A percentile compares a stretch with the other conserved stretches of the same genome.
Evolutionary conservation across 1,140 invertebrate species (phyloP).

Genomic region (Lepidurus packardi): DNA sequence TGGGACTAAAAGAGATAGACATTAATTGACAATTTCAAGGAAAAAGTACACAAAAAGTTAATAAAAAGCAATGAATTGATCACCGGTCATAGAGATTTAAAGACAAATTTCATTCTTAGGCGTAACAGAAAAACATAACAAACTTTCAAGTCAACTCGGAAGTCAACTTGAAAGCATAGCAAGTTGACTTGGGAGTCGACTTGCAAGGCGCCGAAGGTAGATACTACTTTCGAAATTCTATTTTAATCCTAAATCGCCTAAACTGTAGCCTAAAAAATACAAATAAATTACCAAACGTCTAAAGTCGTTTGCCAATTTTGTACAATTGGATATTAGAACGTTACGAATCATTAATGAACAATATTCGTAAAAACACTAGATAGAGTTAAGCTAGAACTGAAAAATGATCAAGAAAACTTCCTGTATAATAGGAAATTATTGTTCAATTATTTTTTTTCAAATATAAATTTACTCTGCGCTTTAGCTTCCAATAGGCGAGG

Average conservation of each 20-base stretch:
- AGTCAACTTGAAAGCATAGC: too few relatives aligned
- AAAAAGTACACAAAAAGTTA: background rate
- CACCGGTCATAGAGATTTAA: background rate
- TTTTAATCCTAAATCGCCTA: background rate
- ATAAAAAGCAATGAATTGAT: background rate
- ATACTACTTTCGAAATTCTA: too few relatives aligned
- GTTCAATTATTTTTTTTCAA: background rate
- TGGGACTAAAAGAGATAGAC: slow-evolving; percentile 51
- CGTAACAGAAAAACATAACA: too few relatives aligned
- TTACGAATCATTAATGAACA: too few relatives aligned
- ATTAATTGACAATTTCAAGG: background rate
- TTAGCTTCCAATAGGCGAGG: slow-evolving; percentile 93
- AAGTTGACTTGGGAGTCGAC: too few relatives aligned
- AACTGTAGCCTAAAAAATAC: background rate
- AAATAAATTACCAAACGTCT: background rate
- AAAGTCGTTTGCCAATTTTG: too few relatives aligned
- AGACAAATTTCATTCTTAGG: background rate
- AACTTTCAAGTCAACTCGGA: too few relatives aligned
- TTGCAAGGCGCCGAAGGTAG: too few relatives aligned
- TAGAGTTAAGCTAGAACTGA: too few relatives aligned
- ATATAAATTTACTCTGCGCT: slow-evolving; percentile 53
- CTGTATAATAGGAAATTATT: background rate
- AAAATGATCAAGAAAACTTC: too few relatives aligned
- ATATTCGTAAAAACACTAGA: too few relatives aligned
- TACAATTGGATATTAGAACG: too few relatives aligned